Evolutionary conservation across 2,113 vertebrate genomes (phyloP).

Genomic region (Mus spicilegus): DNA sequence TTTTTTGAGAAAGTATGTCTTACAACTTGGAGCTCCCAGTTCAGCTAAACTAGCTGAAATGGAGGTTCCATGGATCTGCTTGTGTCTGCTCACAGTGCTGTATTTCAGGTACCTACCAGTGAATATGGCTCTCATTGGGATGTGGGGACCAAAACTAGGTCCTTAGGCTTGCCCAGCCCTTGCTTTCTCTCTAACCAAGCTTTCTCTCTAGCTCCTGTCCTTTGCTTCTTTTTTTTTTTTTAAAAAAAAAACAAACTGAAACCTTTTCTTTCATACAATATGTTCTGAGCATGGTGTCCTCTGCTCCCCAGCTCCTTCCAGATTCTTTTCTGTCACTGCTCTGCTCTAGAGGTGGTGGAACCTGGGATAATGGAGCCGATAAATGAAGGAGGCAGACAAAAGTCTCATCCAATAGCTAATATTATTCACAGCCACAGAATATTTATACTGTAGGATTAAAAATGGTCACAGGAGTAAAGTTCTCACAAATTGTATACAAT

Average conservation of each 20-base stretch:
- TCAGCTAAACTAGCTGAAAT: background rate
- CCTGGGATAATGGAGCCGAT: background rate
- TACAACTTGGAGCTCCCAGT: background rate
- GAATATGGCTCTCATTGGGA: background rate
- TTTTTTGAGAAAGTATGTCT: background rate
- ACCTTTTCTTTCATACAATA: background rate
- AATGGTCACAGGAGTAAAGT: background rate
- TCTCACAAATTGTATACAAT: background rate
- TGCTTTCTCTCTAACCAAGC: background rate
- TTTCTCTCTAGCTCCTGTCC: background rate
- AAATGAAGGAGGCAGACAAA: background rate
- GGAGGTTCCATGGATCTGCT: background rate
- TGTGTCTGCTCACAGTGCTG: background rate
- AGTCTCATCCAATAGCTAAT: background rate
- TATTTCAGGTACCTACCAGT: background rate
- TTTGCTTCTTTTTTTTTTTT: background rate
- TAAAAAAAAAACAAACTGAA: background rate
- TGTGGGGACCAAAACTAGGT: background rate
- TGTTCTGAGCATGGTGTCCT: background rate
- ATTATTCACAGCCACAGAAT: background rate
- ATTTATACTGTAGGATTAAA: background rate
- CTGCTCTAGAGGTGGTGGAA: background rate
- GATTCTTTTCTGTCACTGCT: background rate
- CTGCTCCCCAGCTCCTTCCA: background rate
- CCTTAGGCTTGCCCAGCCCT: background rate